Conservation (phyloP, 2,113 vertebrate species). For the Pimephales promelas region DNA sequence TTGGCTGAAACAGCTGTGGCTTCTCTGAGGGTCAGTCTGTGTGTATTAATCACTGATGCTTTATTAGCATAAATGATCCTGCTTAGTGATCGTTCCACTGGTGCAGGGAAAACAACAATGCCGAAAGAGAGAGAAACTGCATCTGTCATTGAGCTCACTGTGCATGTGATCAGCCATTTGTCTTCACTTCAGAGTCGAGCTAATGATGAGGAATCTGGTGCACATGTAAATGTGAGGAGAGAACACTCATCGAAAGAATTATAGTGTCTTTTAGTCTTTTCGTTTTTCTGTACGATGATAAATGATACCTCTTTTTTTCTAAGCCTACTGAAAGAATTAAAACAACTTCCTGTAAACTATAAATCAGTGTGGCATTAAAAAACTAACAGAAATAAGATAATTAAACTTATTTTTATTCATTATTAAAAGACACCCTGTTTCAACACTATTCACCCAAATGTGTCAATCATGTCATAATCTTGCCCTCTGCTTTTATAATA, state of each 20-base stretch:
- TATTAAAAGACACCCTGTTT: not conserved
- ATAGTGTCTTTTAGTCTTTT: not conserved
- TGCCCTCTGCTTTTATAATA: too few relatives aligned
- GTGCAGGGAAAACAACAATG: conserved; percentile 75
- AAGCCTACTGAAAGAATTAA: not conserved
- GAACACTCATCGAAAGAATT: conserved; percentile 22
- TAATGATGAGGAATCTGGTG: conserved; percentile 78
- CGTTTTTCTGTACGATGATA: not conserved
- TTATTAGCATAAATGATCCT: conserved; percentile 99
- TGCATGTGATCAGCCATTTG: conserved; percentile 78
- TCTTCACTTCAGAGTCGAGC: conserved; percentile 67
- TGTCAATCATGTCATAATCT: too few relatives aligned
- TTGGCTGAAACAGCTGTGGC: conserved; percentile 97
- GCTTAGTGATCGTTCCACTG: conserved; percentile 83
- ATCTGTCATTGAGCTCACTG: conserved; percentile 72
- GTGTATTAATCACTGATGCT: conserved; percentile 98
- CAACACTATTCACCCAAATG: not conserved
- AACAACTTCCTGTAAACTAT: not conserved
- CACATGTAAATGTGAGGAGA: conserved; percentile 55
- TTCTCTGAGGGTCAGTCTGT: conserved; percentile 95
- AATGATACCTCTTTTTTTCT: not conserved
- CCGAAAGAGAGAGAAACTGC: conserved; percentile 58
- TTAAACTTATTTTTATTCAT: not conserved
- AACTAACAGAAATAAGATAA: not conserved
- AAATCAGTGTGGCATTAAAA: not conserved